Conservation (phyloP, 2,113 vertebrate species). For the Bettongia penicillata region DNA sequence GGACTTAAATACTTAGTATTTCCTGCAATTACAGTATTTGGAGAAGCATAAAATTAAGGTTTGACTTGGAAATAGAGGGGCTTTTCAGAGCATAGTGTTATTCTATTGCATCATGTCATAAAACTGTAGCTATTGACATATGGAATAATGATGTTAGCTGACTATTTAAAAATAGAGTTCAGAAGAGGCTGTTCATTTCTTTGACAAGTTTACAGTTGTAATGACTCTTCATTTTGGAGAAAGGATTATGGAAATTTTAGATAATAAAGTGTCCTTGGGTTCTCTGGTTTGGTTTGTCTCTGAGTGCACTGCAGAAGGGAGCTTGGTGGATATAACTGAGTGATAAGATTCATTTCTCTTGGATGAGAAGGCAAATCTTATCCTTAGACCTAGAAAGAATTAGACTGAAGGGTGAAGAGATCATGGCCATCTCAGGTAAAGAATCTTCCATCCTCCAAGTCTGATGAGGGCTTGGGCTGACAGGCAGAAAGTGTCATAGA, state of each 20-base stretch:
- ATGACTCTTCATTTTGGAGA: neutral
- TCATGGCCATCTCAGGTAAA: neutral
- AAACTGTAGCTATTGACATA: neutral
- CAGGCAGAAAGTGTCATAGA: constrained; percentile 42
- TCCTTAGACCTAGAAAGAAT: constrained; percentile 23
- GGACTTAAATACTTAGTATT: rapidly evolving
- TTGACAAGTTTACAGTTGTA: neutral
- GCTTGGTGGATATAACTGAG: constrained; percentile 37
- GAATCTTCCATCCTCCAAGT: neutral
- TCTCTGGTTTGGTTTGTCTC: constrained; percentile 45
- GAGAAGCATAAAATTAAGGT: neutral
- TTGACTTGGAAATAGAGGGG: neutral
- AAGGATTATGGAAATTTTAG: constrained; percentile 36
- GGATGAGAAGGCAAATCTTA: constrained; percentile 16
- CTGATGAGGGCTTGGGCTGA: constrained; percentile 23
- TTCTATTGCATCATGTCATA: neutral
- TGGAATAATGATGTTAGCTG: neutral
- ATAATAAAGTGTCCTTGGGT: constrained; percentile 56
- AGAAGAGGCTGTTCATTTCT: neutral
- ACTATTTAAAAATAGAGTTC: neutral
- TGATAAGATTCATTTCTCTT: neutral
- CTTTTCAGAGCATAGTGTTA: neutral
- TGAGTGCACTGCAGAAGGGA: constrained; percentile 52
- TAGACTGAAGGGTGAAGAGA: constrained; percentile 1
- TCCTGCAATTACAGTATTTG: too few species aligned